A percentile compares a stretch with the other conserved stretches of the same genome.
These are phyloP conservation scores for Micrasema minimum DNA, from an alignment of 1,140 invertebrate species.

Conservation along the genomic window DNA sequence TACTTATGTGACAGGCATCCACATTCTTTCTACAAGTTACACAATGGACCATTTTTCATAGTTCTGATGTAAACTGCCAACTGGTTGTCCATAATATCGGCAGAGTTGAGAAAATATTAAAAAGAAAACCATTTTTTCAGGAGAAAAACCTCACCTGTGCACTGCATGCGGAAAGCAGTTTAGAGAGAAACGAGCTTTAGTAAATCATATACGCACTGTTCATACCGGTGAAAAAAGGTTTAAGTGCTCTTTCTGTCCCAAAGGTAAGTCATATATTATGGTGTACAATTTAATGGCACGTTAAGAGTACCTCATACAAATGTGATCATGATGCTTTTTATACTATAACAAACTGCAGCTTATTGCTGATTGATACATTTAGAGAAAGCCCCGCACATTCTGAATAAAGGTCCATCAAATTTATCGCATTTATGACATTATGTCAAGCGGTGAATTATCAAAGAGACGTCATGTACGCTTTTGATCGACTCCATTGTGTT, in stretches of 20 bases:
- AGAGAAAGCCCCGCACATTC: no score
- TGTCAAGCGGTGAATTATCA: no score
- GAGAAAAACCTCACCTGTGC: constrained; percentile 47
- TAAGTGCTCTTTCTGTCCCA: constrained; percentile 56
- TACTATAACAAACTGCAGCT: no score
- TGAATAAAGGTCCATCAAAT: no score
- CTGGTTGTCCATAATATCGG: constrained; percentile 1
- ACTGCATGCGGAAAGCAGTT: constrained; percentile 43
- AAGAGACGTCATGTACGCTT: no score
- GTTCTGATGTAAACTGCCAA: not conserved
- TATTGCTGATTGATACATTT: no score
- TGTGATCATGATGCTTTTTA: no score
- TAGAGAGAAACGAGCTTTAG: constrained; percentile 37
- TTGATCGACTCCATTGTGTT: no score
- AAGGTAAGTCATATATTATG: constrained; percentile 48
- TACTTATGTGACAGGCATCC: not conserved
- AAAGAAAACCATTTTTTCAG: no score
- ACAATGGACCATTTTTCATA: not conserved
- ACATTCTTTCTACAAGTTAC: not conserved
- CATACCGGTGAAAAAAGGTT: constrained; percentile 57
- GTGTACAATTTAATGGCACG: no score
- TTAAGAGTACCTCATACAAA: no score
- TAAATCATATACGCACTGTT: constrained; percentile 44
- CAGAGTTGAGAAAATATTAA: not conserved
- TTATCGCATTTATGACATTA: no score